These are phyloP conservation scores for Steromphala cineraria DNA, from an alignment of 2,888 invertebrate species.

Conservation along the genomic window DNA sequence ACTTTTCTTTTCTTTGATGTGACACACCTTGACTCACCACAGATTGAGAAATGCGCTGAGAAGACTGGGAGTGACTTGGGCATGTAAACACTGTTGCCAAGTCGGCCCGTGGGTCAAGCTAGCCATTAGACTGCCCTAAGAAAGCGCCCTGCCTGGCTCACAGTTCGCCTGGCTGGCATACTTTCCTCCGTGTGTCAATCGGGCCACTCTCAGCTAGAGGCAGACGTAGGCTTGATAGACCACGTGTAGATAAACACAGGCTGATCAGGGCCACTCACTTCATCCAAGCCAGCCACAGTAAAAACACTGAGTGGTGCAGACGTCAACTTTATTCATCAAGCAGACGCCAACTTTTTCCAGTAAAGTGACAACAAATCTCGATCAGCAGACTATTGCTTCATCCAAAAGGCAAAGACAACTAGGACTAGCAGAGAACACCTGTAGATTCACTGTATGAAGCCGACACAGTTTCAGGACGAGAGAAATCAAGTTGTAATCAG, in stretches of 20 bases:
- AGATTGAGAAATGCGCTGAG: neutral
- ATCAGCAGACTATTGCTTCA: neutral
- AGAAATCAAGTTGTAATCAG: too few species aligned
- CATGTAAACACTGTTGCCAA: conserved; percentile 4
- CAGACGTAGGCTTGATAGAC: conserved; percentile 2
- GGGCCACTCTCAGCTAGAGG: neutral
- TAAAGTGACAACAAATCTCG: neutral
- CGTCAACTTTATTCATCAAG: neutral
- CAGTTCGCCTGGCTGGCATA: neutral
- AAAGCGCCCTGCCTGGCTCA: neutral
- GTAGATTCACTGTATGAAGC: too few species aligned
- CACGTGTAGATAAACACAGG: conserved; percentile 15
- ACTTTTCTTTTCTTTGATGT: neutral
- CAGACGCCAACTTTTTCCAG: neutral
- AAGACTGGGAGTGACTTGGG: neutral
- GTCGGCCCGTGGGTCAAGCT: conserved; percentile 3
- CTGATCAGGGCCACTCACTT: neutral
- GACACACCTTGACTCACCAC: neutral
- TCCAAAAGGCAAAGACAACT: too few species aligned
- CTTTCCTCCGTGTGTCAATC: conserved; percentile 16
- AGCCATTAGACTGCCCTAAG: neutral
- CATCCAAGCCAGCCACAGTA: neutral
- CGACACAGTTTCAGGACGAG: too few species aligned
- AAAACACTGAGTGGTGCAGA: too few species aligned
- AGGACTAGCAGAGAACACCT: too few species aligned